A percentile compares a stretch with the other conserved stretches of the same genome.
phyloP scores from a whole-genome alignment of 2,888 invertebrate genomes.

The Uloborus plumipes region DNA sequence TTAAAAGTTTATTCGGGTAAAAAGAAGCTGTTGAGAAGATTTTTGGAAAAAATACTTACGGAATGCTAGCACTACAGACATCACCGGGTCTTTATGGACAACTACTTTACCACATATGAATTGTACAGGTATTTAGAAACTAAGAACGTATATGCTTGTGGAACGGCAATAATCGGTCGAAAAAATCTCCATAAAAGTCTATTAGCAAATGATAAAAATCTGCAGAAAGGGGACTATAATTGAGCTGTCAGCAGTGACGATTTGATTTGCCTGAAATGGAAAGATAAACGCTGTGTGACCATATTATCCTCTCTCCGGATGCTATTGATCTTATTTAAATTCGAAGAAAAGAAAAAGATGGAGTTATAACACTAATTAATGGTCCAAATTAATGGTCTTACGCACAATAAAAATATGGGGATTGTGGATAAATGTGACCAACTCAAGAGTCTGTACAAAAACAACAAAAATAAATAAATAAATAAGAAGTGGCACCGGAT shows the following conservation, averaged over 20 bases:
- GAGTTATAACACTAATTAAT: not conserved
- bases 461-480: not conserved
- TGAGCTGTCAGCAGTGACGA: too few species aligned
- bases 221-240: not conserved
- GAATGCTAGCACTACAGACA: not conserved
- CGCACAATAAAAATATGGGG: not conserved
- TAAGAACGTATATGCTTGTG: not conserved
- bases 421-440: constrained; percentile 1
- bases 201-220: not conserved
- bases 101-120: not conserved
- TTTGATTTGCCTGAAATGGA: too few species aligned
- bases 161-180: not conserved
- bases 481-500: constrained; percentile 2
- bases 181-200: not conserved
- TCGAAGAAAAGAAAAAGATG: constrained; percentile 11
- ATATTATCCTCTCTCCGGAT: not conserved
- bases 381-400: not conserved
- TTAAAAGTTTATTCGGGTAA: constrained; percentile 25
- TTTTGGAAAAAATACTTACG: not conserved
- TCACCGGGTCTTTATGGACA: not conserved
- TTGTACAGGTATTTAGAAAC: not conserved
- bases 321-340: not conserved
- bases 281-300: too few species aligned
- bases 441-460: not conserved
- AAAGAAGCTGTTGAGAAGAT: constrained; percentile 1